Evolutionary conservation across 2,113 vertebrate species (phyloP).

Genomic region (Ictalurus punctatus): DNA sequence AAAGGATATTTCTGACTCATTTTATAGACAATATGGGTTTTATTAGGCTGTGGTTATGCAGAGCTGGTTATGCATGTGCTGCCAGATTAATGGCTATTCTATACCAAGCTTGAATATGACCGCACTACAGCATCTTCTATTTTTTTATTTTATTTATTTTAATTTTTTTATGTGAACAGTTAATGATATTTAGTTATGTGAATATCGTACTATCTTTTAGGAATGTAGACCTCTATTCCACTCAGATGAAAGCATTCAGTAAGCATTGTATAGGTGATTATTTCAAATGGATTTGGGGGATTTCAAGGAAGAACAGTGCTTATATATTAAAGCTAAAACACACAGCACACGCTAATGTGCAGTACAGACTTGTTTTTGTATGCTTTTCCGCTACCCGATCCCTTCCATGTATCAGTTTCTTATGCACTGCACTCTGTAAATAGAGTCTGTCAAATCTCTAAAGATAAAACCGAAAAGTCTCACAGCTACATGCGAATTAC

Average conservation of each 20-base stretch:
- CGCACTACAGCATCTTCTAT: not conserved
- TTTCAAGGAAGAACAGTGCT: not conserved
- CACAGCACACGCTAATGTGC: not conserved
- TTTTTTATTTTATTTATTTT: not conserved
- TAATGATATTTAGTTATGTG: not conserved
- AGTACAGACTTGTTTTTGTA: constrained; percentile 4
- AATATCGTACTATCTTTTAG: no score
- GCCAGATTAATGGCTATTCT: not conserved
- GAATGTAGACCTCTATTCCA: not conserved
- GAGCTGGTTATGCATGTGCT: not conserved
- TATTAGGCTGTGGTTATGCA: not conserved
- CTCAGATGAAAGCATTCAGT: not conserved
- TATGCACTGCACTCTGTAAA: constrained; percentile 31
- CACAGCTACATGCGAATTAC: not conserved
- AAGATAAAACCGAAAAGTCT: constrained; percentile 3
- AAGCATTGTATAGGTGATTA: not conserved
- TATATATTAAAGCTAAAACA: not conserved
- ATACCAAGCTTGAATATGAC: not conserved
- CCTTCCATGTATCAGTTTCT: constrained; percentile 29
- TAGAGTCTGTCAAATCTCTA: constrained; percentile 14
- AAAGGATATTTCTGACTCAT: not conserved
- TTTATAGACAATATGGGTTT: not conserved
- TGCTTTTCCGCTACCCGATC: not conserved
- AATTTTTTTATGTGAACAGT: not conserved
- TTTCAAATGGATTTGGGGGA: not conserved